A percentile compares a stretch with the other conserved stretches of the same genome.
These are phyloP conservation scores for Cosmopolites sordidus DNA, from an alignment of 2,888 invertebrate genomes.

Conservation along the genomic window DNA sequence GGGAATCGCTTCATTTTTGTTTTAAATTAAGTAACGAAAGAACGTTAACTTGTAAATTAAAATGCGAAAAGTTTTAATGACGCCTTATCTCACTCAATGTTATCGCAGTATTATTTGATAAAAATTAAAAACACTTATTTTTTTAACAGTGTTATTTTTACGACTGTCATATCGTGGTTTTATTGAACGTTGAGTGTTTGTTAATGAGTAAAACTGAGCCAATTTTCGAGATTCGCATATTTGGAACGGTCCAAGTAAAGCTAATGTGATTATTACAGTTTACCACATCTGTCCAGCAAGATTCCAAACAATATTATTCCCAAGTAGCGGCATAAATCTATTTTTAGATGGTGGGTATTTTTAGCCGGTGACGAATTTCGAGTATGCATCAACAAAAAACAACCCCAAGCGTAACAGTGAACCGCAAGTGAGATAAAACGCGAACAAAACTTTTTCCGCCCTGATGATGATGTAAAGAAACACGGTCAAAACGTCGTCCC, in stretches of 20 bases:
- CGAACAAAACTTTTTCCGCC: background rate
- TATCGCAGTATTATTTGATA: background rate
- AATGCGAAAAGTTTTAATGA: too few relatives aligned
- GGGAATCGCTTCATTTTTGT: background rate
- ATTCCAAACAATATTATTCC: background rate
- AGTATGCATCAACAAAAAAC: background rate
- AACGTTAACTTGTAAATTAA: too few relatives aligned
- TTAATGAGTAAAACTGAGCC: background rate
- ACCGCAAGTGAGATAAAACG: background rate
- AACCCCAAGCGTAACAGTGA: background rate
- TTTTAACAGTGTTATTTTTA: background rate
- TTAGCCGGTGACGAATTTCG: slow-evolving; percentile 4
- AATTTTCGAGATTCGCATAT: background rate
- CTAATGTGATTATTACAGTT: background rate
- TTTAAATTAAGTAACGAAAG: too few relatives aligned
- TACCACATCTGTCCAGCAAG: background rate
- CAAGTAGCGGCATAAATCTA: slow-evolving; percentile 14
- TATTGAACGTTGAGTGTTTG: too few relatives aligned
- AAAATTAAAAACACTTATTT: slow-evolving; percentile 1
- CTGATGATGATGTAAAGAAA: slow-evolving; percentile 39
- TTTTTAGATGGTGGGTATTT: slow-evolving; percentile 22
- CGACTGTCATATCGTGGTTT: too few relatives aligned
- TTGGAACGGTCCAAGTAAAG: background rate
- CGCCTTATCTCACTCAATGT: background rate
- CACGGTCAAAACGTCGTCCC: slow-evolving; percentile 45